phyloP scores from a whole-genome alignment of 2,113 vertebrate genomes.

The Thermophis baileyi region DNA sequence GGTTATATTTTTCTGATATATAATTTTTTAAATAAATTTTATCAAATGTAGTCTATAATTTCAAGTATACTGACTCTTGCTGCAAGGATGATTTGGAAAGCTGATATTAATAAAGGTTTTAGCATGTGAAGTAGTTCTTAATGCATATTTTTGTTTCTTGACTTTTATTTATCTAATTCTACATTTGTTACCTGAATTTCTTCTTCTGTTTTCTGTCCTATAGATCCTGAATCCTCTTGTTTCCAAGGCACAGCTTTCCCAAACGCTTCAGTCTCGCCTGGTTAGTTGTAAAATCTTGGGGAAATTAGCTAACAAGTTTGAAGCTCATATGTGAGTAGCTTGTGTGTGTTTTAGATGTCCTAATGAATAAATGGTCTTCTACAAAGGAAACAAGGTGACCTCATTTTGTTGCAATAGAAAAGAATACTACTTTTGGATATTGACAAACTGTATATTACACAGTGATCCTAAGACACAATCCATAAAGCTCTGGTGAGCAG shows the following conservation, averaged over 20 bases:
- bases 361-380: neutral
- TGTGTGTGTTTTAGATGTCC: slow-evolving; percentile 37
- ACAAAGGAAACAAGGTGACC: slow-evolving; percentile 10
- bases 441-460: neutral
- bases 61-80: neutral
- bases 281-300: slow-evolving; percentile 91
- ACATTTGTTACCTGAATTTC: slow-evolving; percentile 12
- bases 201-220: slow-evolving; percentile 39
- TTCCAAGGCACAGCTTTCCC: slow-evolving; percentile 87
- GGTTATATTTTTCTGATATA: neutral
- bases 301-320: slow-evolving; percentile 88
- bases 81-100: neutral
- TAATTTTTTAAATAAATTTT: neutral
- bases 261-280: slow-evolving; percentile 85
- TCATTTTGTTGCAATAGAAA: neutral
- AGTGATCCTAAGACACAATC: neutral
- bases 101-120: neutral
- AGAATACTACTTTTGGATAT: slow-evolving; percentile 18
- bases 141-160: neutral
- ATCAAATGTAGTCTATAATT: neutral
- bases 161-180: neutral
- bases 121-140: neutral
- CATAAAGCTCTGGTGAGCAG: neutral
- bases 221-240: slow-evolving; percentile 91
- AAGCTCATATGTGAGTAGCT: slow-evolving; percentile 83